A percentile compares a stretch with the other conserved stretches of the same genome.
Conservation (phyloP, 2,888 invertebrate species). For the Chironomus riparius region DNA sequence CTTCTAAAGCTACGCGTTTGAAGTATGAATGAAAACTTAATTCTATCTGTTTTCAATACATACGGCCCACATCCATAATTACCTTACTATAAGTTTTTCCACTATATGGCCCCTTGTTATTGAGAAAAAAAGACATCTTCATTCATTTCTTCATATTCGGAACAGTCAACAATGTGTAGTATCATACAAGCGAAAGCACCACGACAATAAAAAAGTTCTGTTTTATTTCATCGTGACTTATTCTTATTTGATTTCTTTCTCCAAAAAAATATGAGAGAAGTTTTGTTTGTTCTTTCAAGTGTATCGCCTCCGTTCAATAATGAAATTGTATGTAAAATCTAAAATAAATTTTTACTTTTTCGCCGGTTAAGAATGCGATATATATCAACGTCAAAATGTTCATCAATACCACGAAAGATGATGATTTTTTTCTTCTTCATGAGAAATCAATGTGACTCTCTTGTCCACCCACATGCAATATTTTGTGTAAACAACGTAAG, state of each 20-base stretch:
- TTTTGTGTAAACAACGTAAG: background rate
- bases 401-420: background rate
- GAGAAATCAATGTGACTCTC: slow-evolving; percentile 22
- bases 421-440: background rate
- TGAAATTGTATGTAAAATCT: too few species aligned
- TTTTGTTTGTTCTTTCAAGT: background rate
- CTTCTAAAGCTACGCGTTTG: too few species aligned
- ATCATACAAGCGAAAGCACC: background rate
- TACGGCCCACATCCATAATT: too few species aligned
- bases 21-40: too few species aligned
- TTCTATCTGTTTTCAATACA: too few species aligned
- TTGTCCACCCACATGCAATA: slow-evolving; percentile 8
- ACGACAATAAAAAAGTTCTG: background rate
- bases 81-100: too few species aligned
- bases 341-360: background rate
- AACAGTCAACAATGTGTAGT: background rate
- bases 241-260: background rate
- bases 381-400: background rate
- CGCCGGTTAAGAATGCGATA: background rate
- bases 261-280: background rate
- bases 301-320: background rate
- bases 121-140: background rate
- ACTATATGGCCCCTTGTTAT: too few species aligned
- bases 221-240: background rate
- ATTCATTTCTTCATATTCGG: background rate